phyloP scores from a whole-genome alignment of 2,797 vertebrate genomes.

The Garrulus glandarius region DNA sequence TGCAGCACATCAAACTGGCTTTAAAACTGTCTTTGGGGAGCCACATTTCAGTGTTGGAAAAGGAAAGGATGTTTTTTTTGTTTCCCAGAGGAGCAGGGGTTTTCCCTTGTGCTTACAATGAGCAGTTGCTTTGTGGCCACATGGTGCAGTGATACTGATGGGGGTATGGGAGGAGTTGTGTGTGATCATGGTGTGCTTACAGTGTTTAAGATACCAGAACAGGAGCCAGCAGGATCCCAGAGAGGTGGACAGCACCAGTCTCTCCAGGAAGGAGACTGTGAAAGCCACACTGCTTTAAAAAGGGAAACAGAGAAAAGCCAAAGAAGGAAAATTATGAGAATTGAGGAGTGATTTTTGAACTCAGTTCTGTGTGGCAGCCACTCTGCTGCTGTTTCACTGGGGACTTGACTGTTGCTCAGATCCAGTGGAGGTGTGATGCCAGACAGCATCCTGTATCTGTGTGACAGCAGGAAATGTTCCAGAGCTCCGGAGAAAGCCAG shows the following conservation, averaged over 20 bases:
- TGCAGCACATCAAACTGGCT: neutral
- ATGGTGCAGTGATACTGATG: accelerated
- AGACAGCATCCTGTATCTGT: neutral
- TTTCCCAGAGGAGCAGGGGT: neutral
- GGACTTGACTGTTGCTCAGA: neutral
- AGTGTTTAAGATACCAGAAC: neutral
- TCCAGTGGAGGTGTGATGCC: neutral
- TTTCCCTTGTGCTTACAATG: accelerated
- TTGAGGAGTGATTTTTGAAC: neutral
- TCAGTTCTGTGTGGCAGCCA: neutral
- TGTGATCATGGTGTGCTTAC: neutral
- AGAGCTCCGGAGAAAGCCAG: neutral
- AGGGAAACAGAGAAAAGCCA: neutral
- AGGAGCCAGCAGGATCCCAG: neutral
- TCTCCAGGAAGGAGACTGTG: neutral
- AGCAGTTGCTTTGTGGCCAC: neutral
- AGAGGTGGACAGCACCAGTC: neutral
- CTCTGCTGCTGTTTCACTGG: neutral
- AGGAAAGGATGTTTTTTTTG: neutral
- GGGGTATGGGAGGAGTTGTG: neutral
- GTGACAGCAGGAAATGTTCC: neutral
- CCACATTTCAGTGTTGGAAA: neutral
- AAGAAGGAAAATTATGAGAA: neutral
- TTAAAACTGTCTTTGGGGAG: neutral
- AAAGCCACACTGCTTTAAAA: neutral